These are phyloP conservation scores for Ramphastos sulfuratus DNA, from an alignment of 2,113 vertebrate genomes.

Conservation along the genomic window DNA sequence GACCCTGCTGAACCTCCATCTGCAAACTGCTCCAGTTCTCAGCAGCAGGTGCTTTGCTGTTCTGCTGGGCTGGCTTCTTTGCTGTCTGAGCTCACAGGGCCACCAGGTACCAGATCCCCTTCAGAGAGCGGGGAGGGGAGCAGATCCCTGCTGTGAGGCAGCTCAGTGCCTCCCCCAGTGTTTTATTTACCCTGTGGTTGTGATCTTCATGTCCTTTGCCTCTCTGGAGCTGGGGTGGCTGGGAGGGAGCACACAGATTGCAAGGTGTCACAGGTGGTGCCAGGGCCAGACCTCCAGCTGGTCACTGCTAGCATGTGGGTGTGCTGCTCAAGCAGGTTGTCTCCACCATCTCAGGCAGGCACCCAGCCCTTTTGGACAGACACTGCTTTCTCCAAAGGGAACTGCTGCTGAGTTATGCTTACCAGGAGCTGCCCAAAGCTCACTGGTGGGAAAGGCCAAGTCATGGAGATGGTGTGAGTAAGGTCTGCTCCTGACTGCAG, in stretches of 20 bases:
- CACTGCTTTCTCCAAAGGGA: background rate
- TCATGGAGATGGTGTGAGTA: fast-evolving
- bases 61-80: background rate
- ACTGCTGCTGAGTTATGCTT: background rate
- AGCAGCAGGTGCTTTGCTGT: fast-evolving
- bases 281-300: background rate
- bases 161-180: background rate
- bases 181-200: background rate
- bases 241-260: background rate
- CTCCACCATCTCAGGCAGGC: background rate
- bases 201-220: background rate
- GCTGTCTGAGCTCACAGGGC: background rate
- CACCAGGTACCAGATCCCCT: background rate
- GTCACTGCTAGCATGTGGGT: background rate
- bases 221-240: background rate
- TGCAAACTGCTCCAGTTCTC: background rate
- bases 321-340: background rate
- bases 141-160: background rate
- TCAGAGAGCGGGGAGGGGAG: background rate
- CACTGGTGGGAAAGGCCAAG: background rate
- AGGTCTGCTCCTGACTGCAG: background rate
- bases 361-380: background rate
- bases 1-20: background rate
- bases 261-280: background rate
- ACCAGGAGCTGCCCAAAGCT: background rate